These are phyloP conservation scores for Vulpes ferrilata DNA, from an alignment of 2,113 vertebrate genomes.

Conservation along the genomic window DNA sequence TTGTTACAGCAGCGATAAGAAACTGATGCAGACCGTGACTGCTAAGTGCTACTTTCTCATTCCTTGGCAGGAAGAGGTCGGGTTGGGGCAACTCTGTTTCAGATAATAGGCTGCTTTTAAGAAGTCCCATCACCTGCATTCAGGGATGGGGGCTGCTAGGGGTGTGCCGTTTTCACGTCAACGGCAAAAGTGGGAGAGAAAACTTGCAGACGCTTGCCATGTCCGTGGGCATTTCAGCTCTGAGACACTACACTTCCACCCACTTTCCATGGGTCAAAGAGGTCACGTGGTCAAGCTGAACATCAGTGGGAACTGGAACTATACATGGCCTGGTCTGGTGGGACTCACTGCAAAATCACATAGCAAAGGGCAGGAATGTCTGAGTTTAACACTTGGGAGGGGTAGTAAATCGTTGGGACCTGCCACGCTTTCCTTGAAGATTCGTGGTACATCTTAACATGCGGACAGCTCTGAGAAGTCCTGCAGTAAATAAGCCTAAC, in stretches of 20 bases:
- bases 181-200: neutral
- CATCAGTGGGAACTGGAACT: neutral
- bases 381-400: neutral
- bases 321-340: accelerated
- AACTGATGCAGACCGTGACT: neutral
- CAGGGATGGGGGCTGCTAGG: neutral
- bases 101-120: neutral
- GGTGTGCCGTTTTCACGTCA: neutral
- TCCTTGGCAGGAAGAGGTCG: neutral
- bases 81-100: neutral
- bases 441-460: no score
- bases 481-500: neutral
- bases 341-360: neutral
- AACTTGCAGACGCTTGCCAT: neutral
- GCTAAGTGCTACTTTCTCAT: neutral
- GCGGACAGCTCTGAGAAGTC: neutral
- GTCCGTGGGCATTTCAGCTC: neutral
- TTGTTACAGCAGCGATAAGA: neutral
- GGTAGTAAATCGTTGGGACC: neutral
- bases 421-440: neutral
- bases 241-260: neutral
- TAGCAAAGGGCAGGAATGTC: neutral
- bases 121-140: neutral
- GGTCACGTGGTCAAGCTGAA: neutral
- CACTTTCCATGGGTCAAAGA: neutral